phyloP scores from a whole-genome alignment of 2,113 vertebrate species.

The Thunnus maccoyii region DNA sequence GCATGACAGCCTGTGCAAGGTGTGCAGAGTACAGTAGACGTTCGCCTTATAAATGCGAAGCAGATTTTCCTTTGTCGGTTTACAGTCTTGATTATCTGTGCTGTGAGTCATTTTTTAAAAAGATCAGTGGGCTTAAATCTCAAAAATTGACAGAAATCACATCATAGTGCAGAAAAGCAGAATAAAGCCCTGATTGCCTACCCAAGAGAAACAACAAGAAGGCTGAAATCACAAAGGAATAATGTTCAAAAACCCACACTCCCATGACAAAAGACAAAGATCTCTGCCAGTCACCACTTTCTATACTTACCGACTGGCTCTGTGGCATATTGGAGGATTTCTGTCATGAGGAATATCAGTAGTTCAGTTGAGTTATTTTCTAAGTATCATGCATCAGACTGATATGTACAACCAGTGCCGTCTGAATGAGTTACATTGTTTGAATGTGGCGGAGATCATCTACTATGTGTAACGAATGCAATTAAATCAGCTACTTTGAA shows the following conservation, averaged over 20 bases:
- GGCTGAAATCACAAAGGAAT: constrained; percentile 11
- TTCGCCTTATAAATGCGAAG: neutral
- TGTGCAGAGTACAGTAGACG: neutral
- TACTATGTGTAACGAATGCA: neutral
- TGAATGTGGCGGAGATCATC: neutral
- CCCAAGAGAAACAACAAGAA: constrained; percentile 10
- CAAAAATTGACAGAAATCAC: neutral
- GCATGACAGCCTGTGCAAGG: constrained; percentile 51
- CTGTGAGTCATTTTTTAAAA: neutral
- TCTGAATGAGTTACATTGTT: neutral
- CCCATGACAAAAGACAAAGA: neutral
- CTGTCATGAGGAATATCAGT: constrained; percentile 69
- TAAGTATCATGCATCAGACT: neutral
- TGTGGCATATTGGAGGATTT: constrained; percentile 63
- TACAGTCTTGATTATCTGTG: neutral
- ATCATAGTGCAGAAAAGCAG: constrained; percentile 3
- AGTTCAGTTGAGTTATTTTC: constrained; percentile 13
- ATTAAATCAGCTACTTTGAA: neutral
- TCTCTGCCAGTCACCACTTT: constrained; percentile 31
- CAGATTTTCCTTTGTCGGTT: neutral
- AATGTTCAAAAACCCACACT: constrained; percentile 27
- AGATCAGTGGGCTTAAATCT: neutral
- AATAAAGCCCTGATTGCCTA: constrained; percentile 12
- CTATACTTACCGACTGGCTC: constrained; percentile 72
- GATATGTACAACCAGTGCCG: rapidly evolving